phyloP scores from a whole-genome alignment of 2,113 vertebrate genomes.

The Urocolius indicus region DNA sequence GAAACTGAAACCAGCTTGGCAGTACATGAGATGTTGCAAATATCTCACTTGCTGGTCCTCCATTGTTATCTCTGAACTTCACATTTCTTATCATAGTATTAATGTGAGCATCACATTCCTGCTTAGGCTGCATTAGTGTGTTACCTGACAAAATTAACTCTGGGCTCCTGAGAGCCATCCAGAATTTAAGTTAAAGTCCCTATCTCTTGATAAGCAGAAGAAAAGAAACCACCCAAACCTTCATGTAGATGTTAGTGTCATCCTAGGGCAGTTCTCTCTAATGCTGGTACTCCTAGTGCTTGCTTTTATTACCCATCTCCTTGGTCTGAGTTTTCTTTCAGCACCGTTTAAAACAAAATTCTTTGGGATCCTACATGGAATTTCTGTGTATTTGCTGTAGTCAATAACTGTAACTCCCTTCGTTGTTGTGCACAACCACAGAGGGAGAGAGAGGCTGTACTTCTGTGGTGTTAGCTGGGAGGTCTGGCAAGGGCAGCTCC shows the following conservation, averaged over 20 bases:
- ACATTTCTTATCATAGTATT: not conserved
- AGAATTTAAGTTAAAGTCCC: not conserved
- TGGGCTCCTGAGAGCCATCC: not conserved
- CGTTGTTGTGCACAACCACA: not conserved
- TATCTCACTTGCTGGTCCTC: not conserved
- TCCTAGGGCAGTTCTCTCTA: not conserved
- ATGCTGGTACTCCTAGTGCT: not conserved
- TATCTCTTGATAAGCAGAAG: not conserved
- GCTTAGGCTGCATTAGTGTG: not conserved
- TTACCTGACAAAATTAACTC: conserved; percentile 1
- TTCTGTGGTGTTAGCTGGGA: not conserved
- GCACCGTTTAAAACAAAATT: not conserved
- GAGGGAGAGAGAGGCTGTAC: not conserved
- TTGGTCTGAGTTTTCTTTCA: not conserved
- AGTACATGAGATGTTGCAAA: not conserved
- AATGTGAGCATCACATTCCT: not conserved
- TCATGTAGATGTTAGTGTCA: not conserved
- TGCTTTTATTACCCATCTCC: not conserved
- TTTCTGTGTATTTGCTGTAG: not conserved
- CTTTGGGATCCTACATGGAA: not conserved
- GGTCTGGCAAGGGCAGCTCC: not conserved
- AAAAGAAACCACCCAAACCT: not conserved
- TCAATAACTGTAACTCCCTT: not conserved
- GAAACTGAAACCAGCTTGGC: not conserved
- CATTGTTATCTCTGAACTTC: not conserved